Conservation (phyloP, 2,797 vertebrate species). For the Menidia menidia region DNA sequence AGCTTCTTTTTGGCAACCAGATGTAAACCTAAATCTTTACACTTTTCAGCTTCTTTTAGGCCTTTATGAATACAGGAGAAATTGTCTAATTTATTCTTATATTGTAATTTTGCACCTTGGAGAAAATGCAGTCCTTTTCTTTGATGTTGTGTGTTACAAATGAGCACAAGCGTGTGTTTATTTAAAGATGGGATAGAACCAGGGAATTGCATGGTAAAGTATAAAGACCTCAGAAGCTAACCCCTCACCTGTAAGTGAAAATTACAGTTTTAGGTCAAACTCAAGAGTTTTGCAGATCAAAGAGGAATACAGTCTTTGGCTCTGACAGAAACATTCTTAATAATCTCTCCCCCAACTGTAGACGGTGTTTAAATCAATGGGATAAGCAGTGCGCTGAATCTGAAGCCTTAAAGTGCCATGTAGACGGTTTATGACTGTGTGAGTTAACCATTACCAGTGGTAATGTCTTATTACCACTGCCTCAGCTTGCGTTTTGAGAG, state of each 20-base stretch:
- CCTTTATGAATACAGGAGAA: neutral
- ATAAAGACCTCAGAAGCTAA: neutral
- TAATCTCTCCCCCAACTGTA: neutral
- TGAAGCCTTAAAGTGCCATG: too few relatives aligned
- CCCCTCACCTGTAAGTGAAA: neutral
- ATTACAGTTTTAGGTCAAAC: neutral
- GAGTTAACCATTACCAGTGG: too few relatives aligned
- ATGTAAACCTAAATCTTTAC: slow-evolving; percentile 9
- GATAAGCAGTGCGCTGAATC: too few relatives aligned
- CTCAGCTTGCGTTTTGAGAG: too few relatives aligned
- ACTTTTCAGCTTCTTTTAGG: slow-evolving; percentile 5
- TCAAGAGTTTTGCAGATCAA: neutral
- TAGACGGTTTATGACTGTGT: too few relatives aligned
- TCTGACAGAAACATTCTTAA: neutral
- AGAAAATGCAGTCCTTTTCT: neutral
- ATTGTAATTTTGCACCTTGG: neutral
- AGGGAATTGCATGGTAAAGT: neutral
- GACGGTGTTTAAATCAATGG: neutral
- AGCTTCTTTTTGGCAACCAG: neutral
- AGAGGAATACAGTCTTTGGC: neutral
- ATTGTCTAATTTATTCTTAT: too few relatives aligned
- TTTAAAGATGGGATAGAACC: neutral
- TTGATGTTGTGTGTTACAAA: neutral
- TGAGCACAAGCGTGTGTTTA: neutral
- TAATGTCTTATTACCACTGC: too few relatives aligned